phyloP scores from a whole-genome alignment of 2,888 invertebrate genomes.

The Rhorus exstirpatorius region DNA sequence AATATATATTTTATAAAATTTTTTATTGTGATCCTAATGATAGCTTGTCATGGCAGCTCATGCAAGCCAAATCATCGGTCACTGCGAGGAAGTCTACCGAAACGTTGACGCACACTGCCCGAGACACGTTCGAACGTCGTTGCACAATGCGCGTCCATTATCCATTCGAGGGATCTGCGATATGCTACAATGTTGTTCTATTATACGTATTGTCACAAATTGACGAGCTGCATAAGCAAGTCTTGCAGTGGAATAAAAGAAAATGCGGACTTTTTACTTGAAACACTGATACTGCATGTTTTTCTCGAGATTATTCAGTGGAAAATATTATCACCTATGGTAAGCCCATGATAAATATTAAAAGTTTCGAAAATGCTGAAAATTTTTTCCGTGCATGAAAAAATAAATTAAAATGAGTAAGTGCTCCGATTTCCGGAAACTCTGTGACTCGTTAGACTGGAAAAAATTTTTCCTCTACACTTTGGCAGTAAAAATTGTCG shows the following conservation, averaged over 20 bases:
- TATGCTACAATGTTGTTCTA: not conserved
- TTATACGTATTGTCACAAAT: not conserved
- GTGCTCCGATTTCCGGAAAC: too few species aligned
- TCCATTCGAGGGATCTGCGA: not conserved
- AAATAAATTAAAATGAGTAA: too few species aligned
- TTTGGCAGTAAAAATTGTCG: too few species aligned
- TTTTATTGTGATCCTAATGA: conserved; percentile 40
- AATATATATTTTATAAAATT: conserved; percentile 8
- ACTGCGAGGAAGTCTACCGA: conserved; percentile 6
- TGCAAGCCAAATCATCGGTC: conserved; percentile 60
- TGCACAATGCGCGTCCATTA: not conserved
- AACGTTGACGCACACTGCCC: conserved; percentile 2
- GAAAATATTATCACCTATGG: too few species aligned
- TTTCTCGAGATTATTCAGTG: too few species aligned
- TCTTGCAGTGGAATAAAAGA: not conserved
- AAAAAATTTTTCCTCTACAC: too few species aligned
- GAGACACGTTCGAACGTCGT: conserved; percentile 18
- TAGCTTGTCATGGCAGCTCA: conserved; percentile 33
- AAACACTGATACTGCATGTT: too few species aligned
- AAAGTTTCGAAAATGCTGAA: too few species aligned
- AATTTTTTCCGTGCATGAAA: too few species aligned
- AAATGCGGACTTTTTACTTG: too few species aligned
- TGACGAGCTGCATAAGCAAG: not conserved
- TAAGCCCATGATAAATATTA: too few species aligned
- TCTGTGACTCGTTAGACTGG: too few species aligned